These are phyloP conservation scores for Parasteatoda lunata DNA, from an alignment of 2,888 invertebrate genomes.

Conservation along the genomic window DNA sequence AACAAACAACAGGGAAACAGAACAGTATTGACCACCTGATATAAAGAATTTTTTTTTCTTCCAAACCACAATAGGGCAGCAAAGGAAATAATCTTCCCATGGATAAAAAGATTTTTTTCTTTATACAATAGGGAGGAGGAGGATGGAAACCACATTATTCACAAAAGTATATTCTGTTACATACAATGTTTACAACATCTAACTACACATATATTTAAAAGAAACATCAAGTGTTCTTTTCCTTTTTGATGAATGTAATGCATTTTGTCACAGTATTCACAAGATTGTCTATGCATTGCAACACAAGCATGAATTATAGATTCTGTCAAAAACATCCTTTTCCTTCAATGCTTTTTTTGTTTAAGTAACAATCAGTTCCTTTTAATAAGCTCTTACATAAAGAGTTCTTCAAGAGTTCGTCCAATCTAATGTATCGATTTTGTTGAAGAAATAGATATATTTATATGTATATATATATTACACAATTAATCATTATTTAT, in stretches of 20 bases:
- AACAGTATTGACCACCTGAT: constrained; percentile 15
- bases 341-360: not conserved
- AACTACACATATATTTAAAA: constrained; percentile 57
- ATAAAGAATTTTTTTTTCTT: not conserved
- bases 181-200: constrained; percentile 21
- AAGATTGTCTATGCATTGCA: constrained; percentile 63
- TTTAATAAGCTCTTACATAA: too few species aligned
- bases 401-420: not conserved
- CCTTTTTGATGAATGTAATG: constrained; percentile 1
- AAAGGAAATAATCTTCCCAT: constrained; percentile 7
- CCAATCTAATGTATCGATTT: too few species aligned
- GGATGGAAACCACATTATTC: too few species aligned
- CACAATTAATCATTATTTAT: constrained; percentile 29
- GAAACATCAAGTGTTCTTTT: constrained; percentile 13
- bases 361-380: too few species aligned
- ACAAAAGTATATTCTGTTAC: not conserved
- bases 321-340: not conserved
- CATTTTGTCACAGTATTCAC: constrained; percentile 39
- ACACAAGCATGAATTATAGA: not conserved
- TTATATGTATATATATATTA: constrained; percentile 43
- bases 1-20: constrained; percentile 29
- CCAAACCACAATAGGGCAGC: not conserved
- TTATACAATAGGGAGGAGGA: too few species aligned
- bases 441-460: constrained; percentile 14
- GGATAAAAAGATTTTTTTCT: not conserved